Base-by-base conservation (phyloP, 2,888 invertebrate species). In the Leptinotarsa tumamoca region DNA sequence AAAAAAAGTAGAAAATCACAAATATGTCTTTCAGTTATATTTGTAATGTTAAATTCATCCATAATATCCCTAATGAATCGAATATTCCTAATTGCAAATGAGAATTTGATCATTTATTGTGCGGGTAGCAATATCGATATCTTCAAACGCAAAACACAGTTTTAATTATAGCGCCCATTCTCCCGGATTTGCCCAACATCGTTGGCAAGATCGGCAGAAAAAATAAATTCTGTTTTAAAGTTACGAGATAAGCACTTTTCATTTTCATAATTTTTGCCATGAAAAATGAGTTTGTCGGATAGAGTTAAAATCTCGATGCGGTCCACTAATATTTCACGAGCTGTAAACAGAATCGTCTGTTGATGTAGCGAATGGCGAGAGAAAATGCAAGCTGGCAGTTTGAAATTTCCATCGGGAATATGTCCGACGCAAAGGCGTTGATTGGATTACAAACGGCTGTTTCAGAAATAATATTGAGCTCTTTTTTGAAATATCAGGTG, bases 231-330 rank as follows among this genome's bases (percentile, higher is more conserved):
- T 61, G 58, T 61, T 61, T 15, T 18, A 23, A 23, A 61, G 21
- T 61, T 15, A 14, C 58, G 4, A 61, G 58, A 61, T 61, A 61
- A 61, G 58, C 23, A 15, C 58, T 61, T 61, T 61, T 61, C 23
- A 61, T 61, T 61, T 61, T 23, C 58, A 23, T 61, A 61, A 61
- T 61, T 61, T 61, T 15, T 61, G 4, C 23, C 58, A 61, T 61
- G 23, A 61, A 27, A 61, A 23, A 17, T 17, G 58, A 61, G 58
- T 61, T 61, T 61, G 27, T 61, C 58, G 23, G 27, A 61, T 61
- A 2, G 27, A 23, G 21, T 61, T 23, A 4, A 61, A 61, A 23
- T 61, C 58, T 23, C 23, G 58, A 10, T 23, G 14, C 23, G 23
- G 21, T 23, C 23, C 14, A 21, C 21, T 2, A 63, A 63, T 63